These are phyloP conservation scores for Danio albolineatus DNA, from an alignment of 2,797 vertebrate species.

Conservation along the genomic window DNA sequence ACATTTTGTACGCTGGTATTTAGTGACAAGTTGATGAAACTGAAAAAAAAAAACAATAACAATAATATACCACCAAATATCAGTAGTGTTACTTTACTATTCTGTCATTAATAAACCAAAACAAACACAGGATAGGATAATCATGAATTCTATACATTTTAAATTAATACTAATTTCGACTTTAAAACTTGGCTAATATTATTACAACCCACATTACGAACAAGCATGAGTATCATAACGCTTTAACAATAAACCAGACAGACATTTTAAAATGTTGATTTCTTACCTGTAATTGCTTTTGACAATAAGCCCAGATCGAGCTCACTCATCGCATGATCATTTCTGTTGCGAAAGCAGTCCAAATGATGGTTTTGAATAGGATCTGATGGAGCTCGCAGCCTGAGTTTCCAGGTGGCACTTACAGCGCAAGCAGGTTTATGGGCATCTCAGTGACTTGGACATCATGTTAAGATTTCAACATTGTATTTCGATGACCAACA, in stretches of 20 bases:
- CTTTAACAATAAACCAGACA: neutral
- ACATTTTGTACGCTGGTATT: neutral
- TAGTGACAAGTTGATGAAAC: neutral
- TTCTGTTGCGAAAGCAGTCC: slow-evolving; percentile 72
- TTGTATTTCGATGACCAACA: slow-evolving; percentile 29
- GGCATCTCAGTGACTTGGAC: slow-evolving; percentile 66
- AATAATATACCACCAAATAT: neutral
- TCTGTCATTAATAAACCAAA: neutral
- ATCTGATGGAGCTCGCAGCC: slow-evolving; percentile 51
- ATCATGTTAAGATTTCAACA: slow-evolving; percentile 46
- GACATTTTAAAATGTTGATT: slow-evolving; percentile 27
- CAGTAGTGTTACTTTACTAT: neutral
- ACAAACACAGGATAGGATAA: too few species aligned
- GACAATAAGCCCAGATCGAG: slow-evolving; percentile 75
- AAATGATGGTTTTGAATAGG: slow-evolving; percentile 51
- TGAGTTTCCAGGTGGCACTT: slow-evolving; percentile 74
- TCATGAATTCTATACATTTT: neutral
- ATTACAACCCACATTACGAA: neutral
- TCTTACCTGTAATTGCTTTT: slow-evolving; percentile 79
- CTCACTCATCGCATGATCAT: slow-evolving; percentile 84
- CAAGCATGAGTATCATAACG: neutral
- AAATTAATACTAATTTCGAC: neutral
- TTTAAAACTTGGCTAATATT: slow-evolving; percentile 12
- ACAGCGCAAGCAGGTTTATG: slow-evolving; percentile 62
- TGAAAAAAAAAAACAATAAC: neutral